phyloP scores from a whole-genome alignment of 2,888 invertebrate species.

The Nomada goodeniana region DNA sequence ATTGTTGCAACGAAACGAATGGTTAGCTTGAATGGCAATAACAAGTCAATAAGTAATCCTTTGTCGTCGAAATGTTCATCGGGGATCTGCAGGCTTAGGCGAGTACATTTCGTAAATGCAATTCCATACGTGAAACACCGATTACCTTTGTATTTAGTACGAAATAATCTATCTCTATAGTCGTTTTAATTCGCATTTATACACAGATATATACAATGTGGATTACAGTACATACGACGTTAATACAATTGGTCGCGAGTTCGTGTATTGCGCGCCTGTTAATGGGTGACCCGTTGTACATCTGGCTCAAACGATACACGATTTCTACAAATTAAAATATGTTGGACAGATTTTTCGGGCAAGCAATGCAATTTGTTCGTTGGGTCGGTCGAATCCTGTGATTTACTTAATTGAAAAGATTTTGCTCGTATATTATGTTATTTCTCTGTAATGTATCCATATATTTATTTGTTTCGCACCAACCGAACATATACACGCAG shows the following conservation, averaged over 20 bases:
- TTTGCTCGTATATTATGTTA: background rate
- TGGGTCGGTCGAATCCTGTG: background rate
- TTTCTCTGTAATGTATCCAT: background rate
- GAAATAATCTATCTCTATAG: conserved; percentile 46
- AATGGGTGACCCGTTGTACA: conserved; percentile 20
- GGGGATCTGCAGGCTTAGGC: conserved; percentile 18
- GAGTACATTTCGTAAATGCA: conserved; percentile 32
- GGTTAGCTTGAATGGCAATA: conserved; percentile 1
- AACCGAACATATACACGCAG: no score
- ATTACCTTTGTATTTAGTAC: conserved; percentile 42
- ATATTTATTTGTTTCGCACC: no score
- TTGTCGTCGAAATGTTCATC: conserved; percentile 20
- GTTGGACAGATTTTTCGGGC: background rate
- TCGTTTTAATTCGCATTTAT: conserved; percentile 44
- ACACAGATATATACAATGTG: conserved; percentile 48
- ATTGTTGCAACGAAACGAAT: conserved; percentile 13
- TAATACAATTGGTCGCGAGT: conserved; percentile 39
- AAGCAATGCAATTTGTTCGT: background rate
- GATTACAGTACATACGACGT: conserved; percentile 23
- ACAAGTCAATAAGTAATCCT: conserved; percentile 31
- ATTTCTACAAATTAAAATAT: background rate
- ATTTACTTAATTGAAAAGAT: background rate
- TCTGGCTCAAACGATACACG: conserved; percentile 7
- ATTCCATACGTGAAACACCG: conserved; percentile 46
- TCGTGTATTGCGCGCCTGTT: conserved; percentile 13